These are phyloP conservation scores for Ennomos fuscantarius DNA, from an alignment of 2,888 invertebrate species.

Conservation along the genomic window DNA sequence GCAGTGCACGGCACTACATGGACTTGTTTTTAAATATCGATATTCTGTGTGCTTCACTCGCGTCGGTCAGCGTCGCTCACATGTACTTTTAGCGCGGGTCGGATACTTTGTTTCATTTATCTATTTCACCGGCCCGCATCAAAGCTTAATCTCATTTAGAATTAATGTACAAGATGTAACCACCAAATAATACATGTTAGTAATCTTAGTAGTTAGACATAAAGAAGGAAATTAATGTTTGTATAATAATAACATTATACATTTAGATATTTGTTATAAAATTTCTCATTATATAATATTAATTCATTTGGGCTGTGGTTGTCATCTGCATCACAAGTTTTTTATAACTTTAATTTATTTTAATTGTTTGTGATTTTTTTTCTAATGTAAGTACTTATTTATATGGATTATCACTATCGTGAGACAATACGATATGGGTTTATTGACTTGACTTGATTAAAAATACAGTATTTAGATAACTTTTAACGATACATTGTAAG, in stretches of 20 bases:
- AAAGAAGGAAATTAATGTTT: conserved; percentile 31
- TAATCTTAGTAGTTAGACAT: conserved; percentile 46
- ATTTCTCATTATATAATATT: conserved; percentile 32
- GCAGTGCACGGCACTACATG: conserved; percentile 63
- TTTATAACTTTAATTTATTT: conserved; percentile 34
- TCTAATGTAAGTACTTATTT: conserved; percentile 4
- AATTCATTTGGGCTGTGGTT: conserved; percentile 64
- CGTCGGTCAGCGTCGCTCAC: conserved; percentile 43
- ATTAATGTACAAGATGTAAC: conserved; percentile 81
- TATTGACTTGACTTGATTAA: no score
- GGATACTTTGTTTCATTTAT: conserved; percentile 20
- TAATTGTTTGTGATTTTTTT: conserved; percentile 19
- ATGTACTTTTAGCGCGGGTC: conserved; percentile 30
- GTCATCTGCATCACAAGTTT: conserved; percentile 70
- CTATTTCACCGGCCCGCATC: conserved; percentile 37
- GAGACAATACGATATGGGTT: not conserved
- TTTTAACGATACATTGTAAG: no score
- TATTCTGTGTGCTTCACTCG: conserved; percentile 58
- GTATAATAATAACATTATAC: conserved; percentile 29
- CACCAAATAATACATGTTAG: conserved; percentile 80
- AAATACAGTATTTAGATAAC: no score
- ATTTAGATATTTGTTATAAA: conserved; percentile 24
- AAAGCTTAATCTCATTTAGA: conserved; percentile 76
- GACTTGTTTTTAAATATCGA: conserved; percentile 44
- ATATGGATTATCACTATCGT: not conserved